phyloP scores from a whole-genome alignment of 2,888 invertebrate genomes.

The Troilus luridus region DNA sequence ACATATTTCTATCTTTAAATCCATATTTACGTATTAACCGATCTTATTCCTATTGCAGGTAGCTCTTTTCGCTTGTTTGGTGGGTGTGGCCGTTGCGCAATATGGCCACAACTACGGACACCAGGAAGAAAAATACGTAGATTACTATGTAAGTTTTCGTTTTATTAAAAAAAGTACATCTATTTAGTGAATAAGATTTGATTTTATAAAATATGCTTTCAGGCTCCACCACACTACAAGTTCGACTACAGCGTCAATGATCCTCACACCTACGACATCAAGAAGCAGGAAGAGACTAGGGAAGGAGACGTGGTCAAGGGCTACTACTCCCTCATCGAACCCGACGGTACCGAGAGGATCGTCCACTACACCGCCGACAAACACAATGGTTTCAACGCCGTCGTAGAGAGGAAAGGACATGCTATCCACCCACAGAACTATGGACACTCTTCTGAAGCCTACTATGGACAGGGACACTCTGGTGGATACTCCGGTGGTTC shows the following conservation, averaged over 20 bases:
- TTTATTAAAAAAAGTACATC: not conserved
- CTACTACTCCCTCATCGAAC: slow-evolving; percentile 13
- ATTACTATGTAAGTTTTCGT: slow-evolving; percentile 51
- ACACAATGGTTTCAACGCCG: slow-evolving; percentile 61
- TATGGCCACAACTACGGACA: slow-evolving; percentile 11
- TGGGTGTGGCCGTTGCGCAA: not conserved
- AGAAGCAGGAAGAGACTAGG: slow-evolving; percentile 59
- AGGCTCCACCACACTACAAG: slow-evolving; percentile 58
- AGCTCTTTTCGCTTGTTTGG: not conserved
- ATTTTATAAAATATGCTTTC: not conserved
- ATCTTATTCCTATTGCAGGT: not conserved
- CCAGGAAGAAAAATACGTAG: slow-evolving; percentile 59
- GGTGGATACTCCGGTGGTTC: not conserved
- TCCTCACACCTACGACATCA: slow-evolving; percentile 56
- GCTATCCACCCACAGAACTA: slow-evolving; percentile 55
- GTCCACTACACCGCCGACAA: slow-evolving; percentile 19
- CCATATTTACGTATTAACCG: no score
- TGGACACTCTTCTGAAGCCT: not conserved
- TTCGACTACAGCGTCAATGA: slow-evolving; percentile 61
- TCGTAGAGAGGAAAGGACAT: slow-evolving; percentile 55
- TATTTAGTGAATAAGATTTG: not conserved
- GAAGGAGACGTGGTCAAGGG: slow-evolving; percentile 31
- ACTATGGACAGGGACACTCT: not conserved
- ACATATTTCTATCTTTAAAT: no score
- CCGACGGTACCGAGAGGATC: slow-evolving; percentile 31